Conservation (phyloP, 2,797 vertebrate genomes). For the Lophius americanus region DNA sequence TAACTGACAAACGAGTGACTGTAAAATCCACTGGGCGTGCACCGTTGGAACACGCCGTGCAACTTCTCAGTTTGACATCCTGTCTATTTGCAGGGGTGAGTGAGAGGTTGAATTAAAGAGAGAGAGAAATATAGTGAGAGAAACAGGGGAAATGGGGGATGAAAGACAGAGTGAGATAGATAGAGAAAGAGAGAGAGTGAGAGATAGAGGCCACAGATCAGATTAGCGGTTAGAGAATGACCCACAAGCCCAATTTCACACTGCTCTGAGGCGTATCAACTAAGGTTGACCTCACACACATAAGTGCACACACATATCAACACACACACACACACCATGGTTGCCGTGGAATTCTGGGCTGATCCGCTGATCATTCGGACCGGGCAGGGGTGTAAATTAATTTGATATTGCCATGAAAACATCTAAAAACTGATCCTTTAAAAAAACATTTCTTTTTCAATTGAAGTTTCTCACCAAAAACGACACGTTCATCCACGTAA, state of each 20-base stretch:
- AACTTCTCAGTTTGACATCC: conserved; percentile 11
- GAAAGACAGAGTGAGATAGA: conserved; percentile 22
- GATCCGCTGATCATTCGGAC: too few relatives aligned
- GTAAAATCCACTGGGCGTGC: neutral
- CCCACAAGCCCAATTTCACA: conserved; percentile 82
- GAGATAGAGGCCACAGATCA: conserved; percentile 47
- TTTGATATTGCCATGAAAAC: too few relatives aligned
- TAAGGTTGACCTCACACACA: conserved; percentile 55
- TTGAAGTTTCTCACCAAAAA: too few relatives aligned
- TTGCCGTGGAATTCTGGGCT: too few relatives aligned
- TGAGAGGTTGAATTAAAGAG: conserved; percentile 16
- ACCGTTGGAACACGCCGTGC: neutral
- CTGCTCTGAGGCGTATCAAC: conserved; percentile 78
- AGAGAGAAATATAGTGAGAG: conserved; percentile 9
- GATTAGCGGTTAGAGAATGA: conserved; percentile 67
- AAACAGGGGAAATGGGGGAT: conserved; percentile 20
- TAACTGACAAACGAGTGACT: conserved; percentile 14
- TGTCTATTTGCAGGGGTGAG: conserved; percentile 7
- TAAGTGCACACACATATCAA: conserved; percentile 21
- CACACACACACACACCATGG: conserved; percentile 5
- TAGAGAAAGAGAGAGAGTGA: conserved; percentile 2
- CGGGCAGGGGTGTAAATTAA: too few relatives aligned
- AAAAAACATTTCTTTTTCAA: too few relatives aligned
- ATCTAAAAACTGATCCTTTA: too few relatives aligned
- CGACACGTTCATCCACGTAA: too few relatives aligned